Evolutionary conservation across 2,888 invertebrate genomes (phyloP).

Genomic region (Aphrophora alni): DNA sequence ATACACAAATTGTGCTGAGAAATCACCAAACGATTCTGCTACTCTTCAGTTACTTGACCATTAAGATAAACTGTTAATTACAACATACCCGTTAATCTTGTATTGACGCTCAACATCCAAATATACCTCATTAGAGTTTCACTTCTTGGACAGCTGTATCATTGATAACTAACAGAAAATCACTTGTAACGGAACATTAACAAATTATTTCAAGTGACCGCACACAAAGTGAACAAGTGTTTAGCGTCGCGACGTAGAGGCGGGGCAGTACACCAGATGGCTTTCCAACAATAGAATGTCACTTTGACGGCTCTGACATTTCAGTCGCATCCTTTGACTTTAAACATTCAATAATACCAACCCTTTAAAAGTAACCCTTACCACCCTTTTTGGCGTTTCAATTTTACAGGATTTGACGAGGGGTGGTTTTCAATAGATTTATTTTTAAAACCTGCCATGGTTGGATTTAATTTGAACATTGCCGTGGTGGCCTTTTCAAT

Average conservation of each 20-base stretch:
- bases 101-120: no score
- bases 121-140: no score
- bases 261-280: neutral
- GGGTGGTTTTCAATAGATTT: constrained; percentile 31
- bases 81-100: no score
- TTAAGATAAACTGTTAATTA: no score
- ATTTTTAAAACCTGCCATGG: constrained; percentile 35
- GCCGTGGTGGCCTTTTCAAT: neutral
- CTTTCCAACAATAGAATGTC: neutral
- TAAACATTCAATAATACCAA: constrained; percentile 27
- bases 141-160: no score
- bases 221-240: neutral
- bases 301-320: constrained; percentile 26
- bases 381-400: constrained; percentile 30
- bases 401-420: constrained; percentile 36
- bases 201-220: neutral
- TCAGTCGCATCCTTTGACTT: constrained; percentile 23
- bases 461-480: neutral
- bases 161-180: no score
- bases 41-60: no score
- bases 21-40: no score
- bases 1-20: no score
- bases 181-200: neutral
- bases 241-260: neutral
- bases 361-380: constrained; percentile 33